phyloP scores from a whole-genome alignment of 1,140 invertebrate species.

The Calliopsis andreniformis region DNA sequence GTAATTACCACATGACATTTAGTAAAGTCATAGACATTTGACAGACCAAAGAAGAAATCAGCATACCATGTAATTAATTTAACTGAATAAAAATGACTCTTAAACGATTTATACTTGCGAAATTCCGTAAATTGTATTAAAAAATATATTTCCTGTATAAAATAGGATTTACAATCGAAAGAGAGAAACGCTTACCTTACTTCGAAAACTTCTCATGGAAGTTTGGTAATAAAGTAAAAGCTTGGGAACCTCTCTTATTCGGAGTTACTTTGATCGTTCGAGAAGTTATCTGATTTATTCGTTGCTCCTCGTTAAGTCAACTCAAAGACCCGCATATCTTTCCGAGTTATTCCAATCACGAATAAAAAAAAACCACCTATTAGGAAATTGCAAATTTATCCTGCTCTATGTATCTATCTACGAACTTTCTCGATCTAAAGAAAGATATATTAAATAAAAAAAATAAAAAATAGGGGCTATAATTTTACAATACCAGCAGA shows the following conservation, averaged over 20 bases:
- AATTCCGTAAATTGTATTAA: neutral
- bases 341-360: neutral
- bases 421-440: neutral
- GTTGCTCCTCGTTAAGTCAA: neutral
- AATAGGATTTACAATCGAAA: neutral
- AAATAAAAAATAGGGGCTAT: too few relatives aligned
- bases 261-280: neutral
- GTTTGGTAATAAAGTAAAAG: constrained; percentile 44
- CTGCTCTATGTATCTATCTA: neutral
- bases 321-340: neutral
- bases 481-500: too few relatives aligned
- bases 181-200: neutral
- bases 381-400: constrained; percentile 4
- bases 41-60: constrained; percentile 4
- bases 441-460: too few relatives aligned
- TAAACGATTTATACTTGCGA: neutral
- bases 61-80: neutral
- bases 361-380: neutral
- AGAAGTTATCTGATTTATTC: constrained; percentile 13
- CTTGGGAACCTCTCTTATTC: neutral
- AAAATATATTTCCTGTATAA: constrained; percentile 1
- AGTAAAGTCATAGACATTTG: neutral
- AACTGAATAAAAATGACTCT: neutral
- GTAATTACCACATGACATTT: neutral
- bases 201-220: constrained; percentile 25